Percentiles rank a stretch among this genome's conserved stretches.
These are phyloP conservation scores for Menura novaehollandiae DNA, from an alignment of 2,113 vertebrate species.

Conservation along the genomic window DNA sequence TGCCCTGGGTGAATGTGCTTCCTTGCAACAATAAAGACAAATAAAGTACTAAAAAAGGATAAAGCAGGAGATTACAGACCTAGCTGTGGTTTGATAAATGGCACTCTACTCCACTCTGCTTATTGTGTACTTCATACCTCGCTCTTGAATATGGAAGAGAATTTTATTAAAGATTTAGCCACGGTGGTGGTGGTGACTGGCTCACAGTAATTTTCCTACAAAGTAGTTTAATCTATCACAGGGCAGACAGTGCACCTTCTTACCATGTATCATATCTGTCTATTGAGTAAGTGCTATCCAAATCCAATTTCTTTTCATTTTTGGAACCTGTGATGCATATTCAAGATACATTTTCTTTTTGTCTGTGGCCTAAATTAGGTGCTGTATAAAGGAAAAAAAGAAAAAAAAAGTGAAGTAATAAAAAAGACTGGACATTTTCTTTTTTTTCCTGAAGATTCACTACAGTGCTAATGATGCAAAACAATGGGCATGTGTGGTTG, in stretches of 20 bases:
- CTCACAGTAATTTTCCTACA: constrained; percentile 99
- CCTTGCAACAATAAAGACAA: constrained; percentile 77
- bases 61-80: constrained; percentile 80
- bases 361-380: constrained; percentile 77
- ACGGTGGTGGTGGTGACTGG: constrained; percentile 90
- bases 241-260: constrained; percentile 97
- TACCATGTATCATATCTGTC: constrained; percentile 98
- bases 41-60: constrained; percentile 78
- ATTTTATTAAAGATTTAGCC: constrained; percentile 99
- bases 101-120: constrained; percentile 79
- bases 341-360: constrained; percentile 83
- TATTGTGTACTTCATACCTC: constrained; percentile 86
- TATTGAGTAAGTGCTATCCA: constrained; percentile 87
- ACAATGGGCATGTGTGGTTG: constrained; percentile 26
- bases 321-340: constrained; percentile 85
- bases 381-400: constrained; percentile 28
- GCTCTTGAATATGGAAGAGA: constrained; percentile 94
- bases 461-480: constrained; percentile 45
- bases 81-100: constrained; percentile 84
- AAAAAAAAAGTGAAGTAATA: constrained; percentile 46
- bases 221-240: constrained; percentile 99
- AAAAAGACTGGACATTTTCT: constrained; percentile 54
- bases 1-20: constrained; percentile 73
- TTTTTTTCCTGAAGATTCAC: constrained; percentile 1
- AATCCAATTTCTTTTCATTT: constrained; percentile 88